Percentiles rank a stretch among this genome's conserved stretches.
Evolutionary conservation across 2,797 vertebrate species (phyloP).

Genomic region (Antennarius maculatus): DNA sequence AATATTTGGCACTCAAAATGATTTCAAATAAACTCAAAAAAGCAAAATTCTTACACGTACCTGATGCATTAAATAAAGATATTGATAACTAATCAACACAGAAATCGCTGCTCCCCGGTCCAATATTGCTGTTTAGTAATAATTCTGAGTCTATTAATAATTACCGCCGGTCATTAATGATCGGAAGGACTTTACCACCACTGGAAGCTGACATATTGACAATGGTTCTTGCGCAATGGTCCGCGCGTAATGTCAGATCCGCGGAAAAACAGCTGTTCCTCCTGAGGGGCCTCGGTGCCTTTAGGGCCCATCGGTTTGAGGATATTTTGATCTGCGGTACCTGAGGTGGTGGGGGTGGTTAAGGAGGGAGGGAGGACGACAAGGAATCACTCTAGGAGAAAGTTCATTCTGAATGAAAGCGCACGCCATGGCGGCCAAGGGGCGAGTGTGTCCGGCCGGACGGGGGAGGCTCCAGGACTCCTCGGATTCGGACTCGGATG

Average conservation of each 20-base stretch:
- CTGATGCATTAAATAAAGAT: too few relatives aligned
- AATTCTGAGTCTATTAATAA: slow-evolving; percentile 50
- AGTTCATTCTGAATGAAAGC: slow-evolving; percentile 26
- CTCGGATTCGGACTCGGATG: slow-evolving; percentile 84
- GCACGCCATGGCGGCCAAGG: slow-evolving; percentile 54
- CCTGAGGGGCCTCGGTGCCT: slow-evolving; percentile 15
- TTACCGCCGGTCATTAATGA: slow-evolving; percentile 28
- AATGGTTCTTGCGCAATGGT: slow-evolving; percentile 40
- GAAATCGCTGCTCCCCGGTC: too few relatives aligned
- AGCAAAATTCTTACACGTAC: too few relatives aligned
- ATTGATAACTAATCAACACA: too few relatives aligned
- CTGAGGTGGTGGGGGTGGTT: not conserved
- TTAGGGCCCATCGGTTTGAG: not conserved
- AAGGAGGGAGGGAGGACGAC: not conserved
- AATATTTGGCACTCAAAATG: too few relatives aligned
- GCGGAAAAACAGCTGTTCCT: not conserved
- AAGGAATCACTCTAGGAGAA: slow-evolving; percentile 46
- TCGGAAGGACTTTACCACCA: slow-evolving; percentile 51
- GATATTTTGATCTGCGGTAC: slow-evolving; percentile 4
- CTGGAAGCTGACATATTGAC: slow-evolving; percentile 40
- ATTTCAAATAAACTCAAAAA: too few relatives aligned
- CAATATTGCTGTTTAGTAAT: too few relatives aligned
- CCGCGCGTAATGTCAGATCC: not conserved
- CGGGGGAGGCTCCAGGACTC: slow-evolving; percentile 68
- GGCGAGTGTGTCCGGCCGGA: slow-evolving; percentile 41